These are phyloP conservation scores for Pantherophis vulpinus DNA, from an alignment of 2,797 vertebrate genomes.

Conservation along the genomic window DNA sequence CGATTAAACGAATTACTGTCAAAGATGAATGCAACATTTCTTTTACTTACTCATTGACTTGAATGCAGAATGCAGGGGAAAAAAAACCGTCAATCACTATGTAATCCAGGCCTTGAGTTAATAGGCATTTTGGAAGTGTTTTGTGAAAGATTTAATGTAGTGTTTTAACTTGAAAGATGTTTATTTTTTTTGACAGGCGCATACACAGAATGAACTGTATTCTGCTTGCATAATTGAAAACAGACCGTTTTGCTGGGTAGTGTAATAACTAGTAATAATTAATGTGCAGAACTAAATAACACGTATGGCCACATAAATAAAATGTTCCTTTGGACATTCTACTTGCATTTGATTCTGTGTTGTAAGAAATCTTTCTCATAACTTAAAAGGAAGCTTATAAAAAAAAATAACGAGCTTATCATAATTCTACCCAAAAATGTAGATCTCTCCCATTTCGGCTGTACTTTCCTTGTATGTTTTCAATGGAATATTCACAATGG, in stretches of 20 bases:
- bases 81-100: background rate
- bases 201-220: constrained; percentile 41
- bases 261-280: background rate
- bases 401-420: background rate
- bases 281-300: background rate
- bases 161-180: constrained; percentile 52
- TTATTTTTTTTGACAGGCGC: constrained; percentile 37
- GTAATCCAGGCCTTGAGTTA: background rate
- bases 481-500: background rate
- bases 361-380: background rate
- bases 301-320: background rate
- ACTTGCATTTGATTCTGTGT: too few relatives aligned
- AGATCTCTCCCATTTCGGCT: background rate
- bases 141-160: constrained; percentile 21
- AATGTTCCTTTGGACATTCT: background rate
- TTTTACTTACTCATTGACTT: background rate
- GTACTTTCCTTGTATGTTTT: background rate
- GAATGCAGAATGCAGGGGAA: background rate
- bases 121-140: background rate
- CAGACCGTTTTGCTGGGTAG: background rate
- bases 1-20: background rate
- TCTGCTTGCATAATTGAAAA: background rate
- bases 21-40: background rate
- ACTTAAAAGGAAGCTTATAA: background rate
- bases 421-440: background rate